A percentile compares a stretch with the other conserved stretches of the same genome.
Evolutionary conservation across 2,797 vertebrate genomes (phyloP).

Genomic region (Spinus pinus): DNA sequence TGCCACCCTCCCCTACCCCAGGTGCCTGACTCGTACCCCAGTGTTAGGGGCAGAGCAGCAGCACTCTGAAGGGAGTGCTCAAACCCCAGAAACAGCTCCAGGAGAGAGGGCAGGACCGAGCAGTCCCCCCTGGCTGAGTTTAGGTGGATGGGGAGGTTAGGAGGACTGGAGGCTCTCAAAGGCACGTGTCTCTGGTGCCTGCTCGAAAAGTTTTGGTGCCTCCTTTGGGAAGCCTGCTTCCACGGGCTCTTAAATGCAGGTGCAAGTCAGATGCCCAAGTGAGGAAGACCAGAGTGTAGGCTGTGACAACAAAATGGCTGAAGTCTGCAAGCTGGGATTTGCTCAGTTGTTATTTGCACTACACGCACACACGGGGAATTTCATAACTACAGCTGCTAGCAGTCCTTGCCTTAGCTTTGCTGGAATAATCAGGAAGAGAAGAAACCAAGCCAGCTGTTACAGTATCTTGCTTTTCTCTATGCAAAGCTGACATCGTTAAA

Average conservation of each 20-base stretch:
- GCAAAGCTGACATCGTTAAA: not conserved
- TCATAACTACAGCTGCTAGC: not conserved
- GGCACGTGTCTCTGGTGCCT: accelerated
- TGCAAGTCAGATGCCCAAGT: not conserved
- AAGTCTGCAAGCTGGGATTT: not conserved
- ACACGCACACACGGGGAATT: not conserved
- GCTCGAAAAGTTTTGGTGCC: accelerated
- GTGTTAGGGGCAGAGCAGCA: not conserved
- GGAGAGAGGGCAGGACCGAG: not conserved
- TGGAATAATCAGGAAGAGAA: not conserved
- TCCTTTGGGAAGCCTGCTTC: slow-evolving; percentile 11
- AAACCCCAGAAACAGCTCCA: not conserved
- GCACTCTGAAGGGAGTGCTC: not conserved
- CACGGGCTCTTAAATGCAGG: not conserved
- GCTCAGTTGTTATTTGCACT: not conserved
- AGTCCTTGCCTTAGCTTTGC: not conserved
- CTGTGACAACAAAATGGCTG: slow-evolving; percentile 21
- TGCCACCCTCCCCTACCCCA: not conserved
- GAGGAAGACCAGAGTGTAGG: not conserved
- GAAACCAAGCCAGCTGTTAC: not conserved
- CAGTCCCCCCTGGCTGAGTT: not conserved
- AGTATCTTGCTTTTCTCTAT: not conserved
- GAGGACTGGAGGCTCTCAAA: not conserved
- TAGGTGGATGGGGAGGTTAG: not conserved
- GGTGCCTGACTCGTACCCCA: not conserved